Conservation (phyloP, 2,797 vertebrate species). For the Onychomys torridus region DNA sequence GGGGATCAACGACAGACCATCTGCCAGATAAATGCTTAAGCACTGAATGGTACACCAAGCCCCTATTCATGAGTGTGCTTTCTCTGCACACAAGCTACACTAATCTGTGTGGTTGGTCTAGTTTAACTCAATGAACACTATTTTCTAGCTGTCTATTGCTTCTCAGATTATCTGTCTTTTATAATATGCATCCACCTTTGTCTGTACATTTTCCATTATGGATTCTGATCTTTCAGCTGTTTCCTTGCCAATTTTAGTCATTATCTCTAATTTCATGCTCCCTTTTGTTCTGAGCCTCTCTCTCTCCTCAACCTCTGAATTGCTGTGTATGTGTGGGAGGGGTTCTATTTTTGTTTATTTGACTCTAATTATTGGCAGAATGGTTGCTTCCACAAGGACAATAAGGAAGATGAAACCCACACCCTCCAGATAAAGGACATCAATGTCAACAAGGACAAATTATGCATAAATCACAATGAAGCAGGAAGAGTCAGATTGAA, state of each 20-base stretch:
- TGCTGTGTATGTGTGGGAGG: background rate
- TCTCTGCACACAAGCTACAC: background rate
- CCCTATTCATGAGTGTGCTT: background rate
- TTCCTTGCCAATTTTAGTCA: background rate
- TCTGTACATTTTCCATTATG: background rate
- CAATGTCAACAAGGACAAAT: background rate
- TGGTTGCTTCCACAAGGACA: background rate
- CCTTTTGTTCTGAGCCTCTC: background rate
- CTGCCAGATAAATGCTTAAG: background rate
- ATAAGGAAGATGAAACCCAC: background rate
- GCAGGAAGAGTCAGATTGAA: background rate
- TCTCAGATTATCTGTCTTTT: background rate
- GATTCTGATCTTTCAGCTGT: background rate
- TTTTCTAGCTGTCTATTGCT: background rate
- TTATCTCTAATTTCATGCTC: background rate
- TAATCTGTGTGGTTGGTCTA: background rate
- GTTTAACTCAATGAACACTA: background rate
- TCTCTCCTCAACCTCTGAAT: background rate
- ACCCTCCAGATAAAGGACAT: background rate
- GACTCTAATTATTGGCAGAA: background rate
- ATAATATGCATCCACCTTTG: background rate
- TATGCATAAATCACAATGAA: background rate
- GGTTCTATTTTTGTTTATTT: background rate
- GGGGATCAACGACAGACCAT: background rate
- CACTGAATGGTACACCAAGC: background rate